Evolutionary conservation across 2,888 invertebrate species (phyloP).

Genomic region (Neelides folsomi): DNA sequence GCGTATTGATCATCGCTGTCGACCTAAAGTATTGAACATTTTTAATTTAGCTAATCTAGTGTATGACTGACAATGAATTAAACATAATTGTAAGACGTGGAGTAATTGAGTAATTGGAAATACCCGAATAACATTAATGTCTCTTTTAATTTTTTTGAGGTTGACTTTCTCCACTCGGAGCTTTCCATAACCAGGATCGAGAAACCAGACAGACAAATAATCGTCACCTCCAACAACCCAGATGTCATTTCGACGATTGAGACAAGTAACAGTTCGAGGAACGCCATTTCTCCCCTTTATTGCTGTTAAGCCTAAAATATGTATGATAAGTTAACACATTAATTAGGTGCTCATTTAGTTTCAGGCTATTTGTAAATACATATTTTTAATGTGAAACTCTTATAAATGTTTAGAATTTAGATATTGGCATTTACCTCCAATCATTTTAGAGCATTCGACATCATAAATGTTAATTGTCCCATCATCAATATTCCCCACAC

Average conservation of each 20-base stretch:
- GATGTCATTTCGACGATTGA: constrained; percentile 47
- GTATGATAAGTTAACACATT: background rate
- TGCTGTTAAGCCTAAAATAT: constrained; percentile 39
- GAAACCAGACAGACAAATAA: constrained; percentile 61
- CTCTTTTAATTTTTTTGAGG: constrained; percentile 63
- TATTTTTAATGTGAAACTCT: background rate
- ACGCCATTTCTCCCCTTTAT: constrained; percentile 59
- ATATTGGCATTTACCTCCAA: constrained; percentile 47
- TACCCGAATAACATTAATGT: constrained; percentile 56
- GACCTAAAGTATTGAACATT: constrained; percentile 37
- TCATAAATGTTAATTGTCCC: constrained; percentile 78
- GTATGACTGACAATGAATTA: too few species aligned
- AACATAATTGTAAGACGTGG: too few species aligned
- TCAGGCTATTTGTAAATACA: background rate
- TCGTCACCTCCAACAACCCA: constrained; percentile 63
- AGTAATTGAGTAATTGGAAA: too few species aligned
- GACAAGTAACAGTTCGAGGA: constrained; percentile 46
- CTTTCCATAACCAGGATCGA: constrained; percentile 54
- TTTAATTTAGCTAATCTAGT: too few species aligned
- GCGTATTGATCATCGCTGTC: constrained; percentile 56
- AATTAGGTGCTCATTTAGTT: too few species aligned
- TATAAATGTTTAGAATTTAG: background rate
- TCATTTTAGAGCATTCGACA: constrained; percentile 45
- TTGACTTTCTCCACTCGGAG: constrained; percentile 59
- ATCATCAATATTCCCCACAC: constrained; percentile 80